Evolutionary conservation across 2,797 vertebrate genomes (phyloP).

Genomic region (Dallia pectoralis): DNA sequence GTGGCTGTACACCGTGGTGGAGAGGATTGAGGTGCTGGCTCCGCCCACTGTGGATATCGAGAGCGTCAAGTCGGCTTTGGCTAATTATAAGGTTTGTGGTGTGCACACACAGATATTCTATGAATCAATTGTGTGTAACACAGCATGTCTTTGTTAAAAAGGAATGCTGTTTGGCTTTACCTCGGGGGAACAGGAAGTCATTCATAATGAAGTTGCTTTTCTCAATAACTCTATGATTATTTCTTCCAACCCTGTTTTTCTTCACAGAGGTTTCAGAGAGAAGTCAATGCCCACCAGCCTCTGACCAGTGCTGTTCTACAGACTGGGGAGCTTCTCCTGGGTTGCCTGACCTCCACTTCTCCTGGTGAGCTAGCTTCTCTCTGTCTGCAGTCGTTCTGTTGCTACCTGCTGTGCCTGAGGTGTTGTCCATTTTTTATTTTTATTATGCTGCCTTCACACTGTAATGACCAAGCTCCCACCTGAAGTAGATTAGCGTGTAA

Average conservation of each 20-base stretch:
- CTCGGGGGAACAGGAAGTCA: neutral
- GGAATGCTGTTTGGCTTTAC: neutral
- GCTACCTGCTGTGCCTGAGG: neutral
- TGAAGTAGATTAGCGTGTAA: constrained; percentile 1
- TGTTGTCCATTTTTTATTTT: neutral
- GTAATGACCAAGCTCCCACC: neutral
- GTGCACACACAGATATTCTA: neutral
- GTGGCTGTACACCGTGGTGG: constrained; percentile 78
- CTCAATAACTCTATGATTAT: constrained; percentile 11
- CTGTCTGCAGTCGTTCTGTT: neutral
- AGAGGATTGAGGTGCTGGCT: constrained; percentile 68
- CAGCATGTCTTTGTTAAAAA: neutral
- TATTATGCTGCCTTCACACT: neutral
- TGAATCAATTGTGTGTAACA: neutral
- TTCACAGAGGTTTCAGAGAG: constrained; percentile 83
- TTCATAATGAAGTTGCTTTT: neutral
- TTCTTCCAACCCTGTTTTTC: constrained; percentile 2
- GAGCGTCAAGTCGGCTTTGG: constrained; percentile 75
- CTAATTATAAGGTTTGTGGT: constrained; percentile 79
- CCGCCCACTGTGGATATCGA: constrained; percentile 61
- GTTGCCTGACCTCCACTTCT: constrained; percentile 77
- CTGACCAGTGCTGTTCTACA: constrained; percentile 80
- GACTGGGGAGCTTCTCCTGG: constrained; percentile 82
- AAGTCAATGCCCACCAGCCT: constrained; percentile 67
- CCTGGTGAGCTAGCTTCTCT: constrained; percentile 74